phyloP scores from a whole-genome alignment of 2,888 invertebrate genomes.

The Augochlorella aurata region DNA sequence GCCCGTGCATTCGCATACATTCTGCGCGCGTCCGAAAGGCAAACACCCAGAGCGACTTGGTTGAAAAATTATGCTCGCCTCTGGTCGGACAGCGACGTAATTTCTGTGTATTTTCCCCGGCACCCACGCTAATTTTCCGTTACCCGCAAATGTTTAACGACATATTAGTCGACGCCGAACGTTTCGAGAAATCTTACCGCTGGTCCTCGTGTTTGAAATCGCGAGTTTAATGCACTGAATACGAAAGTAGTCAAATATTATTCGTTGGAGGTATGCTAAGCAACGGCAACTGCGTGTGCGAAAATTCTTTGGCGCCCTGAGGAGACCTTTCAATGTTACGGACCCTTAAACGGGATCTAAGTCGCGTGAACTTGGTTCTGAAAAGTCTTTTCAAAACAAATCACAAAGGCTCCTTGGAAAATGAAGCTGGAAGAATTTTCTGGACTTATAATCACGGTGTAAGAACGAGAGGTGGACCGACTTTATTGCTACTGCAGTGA shows the following conservation, averaged over 20 bases:
- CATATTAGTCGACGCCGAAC: slow-evolving; percentile 10
- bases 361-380: background rate
- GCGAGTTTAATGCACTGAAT: background rate
- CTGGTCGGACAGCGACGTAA: slow-evolving; percentile 15
- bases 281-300: background rate
- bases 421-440: too few species aligned
- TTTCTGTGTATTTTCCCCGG: slow-evolving; percentile 31
- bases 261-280: too few species aligned
- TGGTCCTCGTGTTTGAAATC: background rate
- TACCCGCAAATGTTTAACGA: slow-evolving; percentile 33
- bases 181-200: background rate
- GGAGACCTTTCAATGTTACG: background rate
- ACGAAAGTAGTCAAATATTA: background rate
- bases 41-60: slow-evolving; percentile 12
- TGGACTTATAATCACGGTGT: too few species aligned
- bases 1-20: slow-evolving; percentile 13
- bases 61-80: slow-evolving; percentile 30
- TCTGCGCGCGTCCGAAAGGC: slow-evolving; percentile 8
- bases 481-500: too few species aligned
- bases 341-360: background rate
- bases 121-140: slow-evolving; percentile 33
- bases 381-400: background rate
- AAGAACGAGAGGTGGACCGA: too few species aligned
- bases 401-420: background rate
- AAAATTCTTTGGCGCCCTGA: background rate